Evolutionary conservation across 2,888 invertebrate genomes (phyloP), one percentile per base, ranked within the genome.

Genomic region (Andrena bicolor): DNA sequence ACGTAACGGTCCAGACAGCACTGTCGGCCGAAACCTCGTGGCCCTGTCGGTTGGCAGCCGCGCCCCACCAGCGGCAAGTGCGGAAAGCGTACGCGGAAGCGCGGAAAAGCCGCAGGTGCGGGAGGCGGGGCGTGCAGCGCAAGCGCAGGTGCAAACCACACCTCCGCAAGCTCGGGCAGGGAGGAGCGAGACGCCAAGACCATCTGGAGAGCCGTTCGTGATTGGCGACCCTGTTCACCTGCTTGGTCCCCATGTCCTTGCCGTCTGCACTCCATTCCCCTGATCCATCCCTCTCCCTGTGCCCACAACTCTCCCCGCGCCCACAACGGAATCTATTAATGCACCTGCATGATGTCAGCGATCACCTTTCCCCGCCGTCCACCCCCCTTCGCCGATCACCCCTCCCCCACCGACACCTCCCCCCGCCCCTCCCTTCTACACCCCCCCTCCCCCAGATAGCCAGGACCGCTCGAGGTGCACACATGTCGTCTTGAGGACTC

Each of bases 181-280:
- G 93, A 91, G 93, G 93, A 92, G 93, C 92, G 82, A 88, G 86
- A 83, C 86, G 90, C 85, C 23, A 84, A 89, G 87, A 87, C 89
- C 86, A 88, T 89, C 87, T 80, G 79, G 74, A 88, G 89, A 90
- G 90, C 83, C 87, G 90, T 87, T 90, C 89, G 87, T 89, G 90
- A 93, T 93, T 93, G 93, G 93, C 91, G 92, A 93, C 89, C 89
- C 85, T 86, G 84, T 90, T 92, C 92, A 92, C 91, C 92, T 91
- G 91, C 90, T 86, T 84, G 85, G 84, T 81, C 83, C 41, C 84
- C 80, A 76, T 87, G 82, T 82, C 76, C 85, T 82, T 81, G 69
- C 80, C 80, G 72, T 66, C 77, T 76, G 72, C 85, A 82, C 69
- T 81, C 81, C 76, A 76, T 68, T 65, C 82, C 73, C 72, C 80